Base-by-base conservation (phyloP, 2,888 invertebrate genomes). In the Drosophila histrio region DNA sequence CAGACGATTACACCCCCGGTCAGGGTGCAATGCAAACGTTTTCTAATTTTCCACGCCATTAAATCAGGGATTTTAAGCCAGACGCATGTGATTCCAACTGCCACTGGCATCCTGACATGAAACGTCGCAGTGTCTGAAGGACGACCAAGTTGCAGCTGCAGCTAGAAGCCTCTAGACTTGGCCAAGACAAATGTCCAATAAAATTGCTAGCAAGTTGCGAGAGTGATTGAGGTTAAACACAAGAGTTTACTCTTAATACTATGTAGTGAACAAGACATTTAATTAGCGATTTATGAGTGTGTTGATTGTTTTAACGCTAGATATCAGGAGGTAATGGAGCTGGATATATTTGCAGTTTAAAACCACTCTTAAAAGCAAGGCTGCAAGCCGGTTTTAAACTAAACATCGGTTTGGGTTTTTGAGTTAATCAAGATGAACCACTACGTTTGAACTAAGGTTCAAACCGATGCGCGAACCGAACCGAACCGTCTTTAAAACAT, bases 11-110 rank as follows among this genome's bases (percentile, higher is more conserved):
- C 52, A 44, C 28, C 24, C 57, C 64, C 36, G 60, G 11, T 36
- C 52, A 56, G 28, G 24, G 62, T 17, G 57, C 47, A 63, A 61
- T 56, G 72, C 85, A 85, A 89, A 88, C 87, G 87, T 85, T 80
- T 88, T 88, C 90, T 87, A 89, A 89, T 89, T 89, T 89, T 89
- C 88, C 89, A 87, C 86, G 66, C 89, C 90, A 89, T 89, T 89
- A 88, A 89, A 77, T 84, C 77, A 64, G 58, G 53, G 63, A 74
- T 74, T 75, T 77, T 71, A 54, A 67, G 64, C 62, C 76, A 74
- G 79, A 76, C 76, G 76, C 79, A 73, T 79, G 65, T 77, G 61
- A 65, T 56, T 50, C 53, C 61, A 49, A 61, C 75, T 75, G 78
- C 72, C 67, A 67, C 30, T 41, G 41, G 41, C 75, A 72, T 43